A percentile compares a stretch with the other conserved stretches of the same genome.
Conservation (phyloP, 2,113 vertebrate genomes). For the Hiodon tergisus region DNA sequence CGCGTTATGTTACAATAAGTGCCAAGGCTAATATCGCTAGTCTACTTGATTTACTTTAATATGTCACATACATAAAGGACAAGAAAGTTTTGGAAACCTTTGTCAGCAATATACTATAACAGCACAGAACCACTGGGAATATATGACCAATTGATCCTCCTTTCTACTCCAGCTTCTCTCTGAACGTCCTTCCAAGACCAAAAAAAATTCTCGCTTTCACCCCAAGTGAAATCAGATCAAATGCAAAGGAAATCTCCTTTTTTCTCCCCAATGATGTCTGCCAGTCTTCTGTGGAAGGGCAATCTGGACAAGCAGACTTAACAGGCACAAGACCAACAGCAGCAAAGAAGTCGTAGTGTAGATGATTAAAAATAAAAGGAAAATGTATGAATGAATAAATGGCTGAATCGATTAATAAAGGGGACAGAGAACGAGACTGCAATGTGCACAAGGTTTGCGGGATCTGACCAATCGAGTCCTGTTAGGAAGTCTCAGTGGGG, state of each 20-base stretch:
- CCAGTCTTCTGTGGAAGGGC: neutral
- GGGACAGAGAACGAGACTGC: neutral
- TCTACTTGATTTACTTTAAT: neutral
- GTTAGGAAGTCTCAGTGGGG: neutral
- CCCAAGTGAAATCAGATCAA: constrained; percentile 7
- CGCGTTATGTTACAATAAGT: too few species aligned
- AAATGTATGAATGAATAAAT: neutral
- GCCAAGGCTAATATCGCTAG: neutral
- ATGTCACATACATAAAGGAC: neutral
- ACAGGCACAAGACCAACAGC: neutral
- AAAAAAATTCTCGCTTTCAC: neutral
- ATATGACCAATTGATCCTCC: constrained; percentile 6
- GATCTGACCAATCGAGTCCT: constrained; percentile 4
- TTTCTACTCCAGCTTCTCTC: constrained; percentile 5
- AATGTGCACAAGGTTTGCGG: constrained; percentile 4
- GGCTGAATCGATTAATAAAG: neutral
- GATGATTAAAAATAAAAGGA: neutral
- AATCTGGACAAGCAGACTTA: neutral
- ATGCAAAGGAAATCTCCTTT: neutral
- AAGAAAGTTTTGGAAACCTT: neutral
- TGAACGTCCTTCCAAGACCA: constrained; percentile 14
- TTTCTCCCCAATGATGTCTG: neutral
- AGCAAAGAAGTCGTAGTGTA: neutral
- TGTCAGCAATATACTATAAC: neutral
- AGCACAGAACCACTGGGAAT: constrained; percentile 7